Conservation (phyloP, 2,113 vertebrate species). For the Sylvia atricapilla region DNA sequence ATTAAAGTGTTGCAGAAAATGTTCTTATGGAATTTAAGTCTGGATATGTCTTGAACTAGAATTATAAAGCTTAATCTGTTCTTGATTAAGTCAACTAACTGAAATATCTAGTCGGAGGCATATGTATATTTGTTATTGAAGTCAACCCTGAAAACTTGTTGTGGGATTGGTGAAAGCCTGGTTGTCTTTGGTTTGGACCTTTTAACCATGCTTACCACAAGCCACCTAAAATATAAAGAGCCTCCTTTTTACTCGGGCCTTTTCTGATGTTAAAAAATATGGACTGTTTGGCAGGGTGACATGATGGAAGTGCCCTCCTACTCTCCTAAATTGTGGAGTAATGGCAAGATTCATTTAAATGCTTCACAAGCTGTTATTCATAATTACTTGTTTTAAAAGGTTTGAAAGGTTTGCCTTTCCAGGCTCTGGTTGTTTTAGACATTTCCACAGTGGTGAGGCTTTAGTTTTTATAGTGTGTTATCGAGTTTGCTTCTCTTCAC, state of each 20-base stretch:
- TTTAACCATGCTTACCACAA: slow-evolving; percentile 72
- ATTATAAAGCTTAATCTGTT: slow-evolving; percentile 57
- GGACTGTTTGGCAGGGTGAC: not conserved
- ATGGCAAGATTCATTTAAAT: not conserved
- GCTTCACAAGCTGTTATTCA: not conserved
- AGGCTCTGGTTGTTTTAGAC: not conserved
- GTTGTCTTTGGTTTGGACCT: slow-evolving; percentile 64
- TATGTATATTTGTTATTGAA: slow-evolving; percentile 69
- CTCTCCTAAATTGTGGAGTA: not conserved
- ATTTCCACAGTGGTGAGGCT: not conserved
- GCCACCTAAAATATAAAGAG: slow-evolving; percentile 65
- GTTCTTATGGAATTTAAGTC: slow-evolving; percentile 7
- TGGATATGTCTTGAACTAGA: slow-evolving; percentile 32
- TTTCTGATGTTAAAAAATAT: slow-evolving; percentile 42
- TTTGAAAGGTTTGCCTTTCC: not conserved
- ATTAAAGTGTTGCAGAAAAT: not conserved
- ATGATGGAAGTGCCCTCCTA: not conserved
- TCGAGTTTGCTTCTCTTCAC: not conserved
- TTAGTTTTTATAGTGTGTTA: not conserved
- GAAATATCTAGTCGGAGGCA: slow-evolving; percentile 71
- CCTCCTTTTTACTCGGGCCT: not conserved
- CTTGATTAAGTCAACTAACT: slow-evolving; percentile 56
- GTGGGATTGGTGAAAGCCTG: slow-evolving; percentile 73
- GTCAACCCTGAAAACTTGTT: slow-evolving; percentile 75
- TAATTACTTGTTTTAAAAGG: slow-evolving; percentile 10